Conservation (phyloP, 2,113 vertebrate genomes). For the Epinephelus cyanopodus region DNA sequence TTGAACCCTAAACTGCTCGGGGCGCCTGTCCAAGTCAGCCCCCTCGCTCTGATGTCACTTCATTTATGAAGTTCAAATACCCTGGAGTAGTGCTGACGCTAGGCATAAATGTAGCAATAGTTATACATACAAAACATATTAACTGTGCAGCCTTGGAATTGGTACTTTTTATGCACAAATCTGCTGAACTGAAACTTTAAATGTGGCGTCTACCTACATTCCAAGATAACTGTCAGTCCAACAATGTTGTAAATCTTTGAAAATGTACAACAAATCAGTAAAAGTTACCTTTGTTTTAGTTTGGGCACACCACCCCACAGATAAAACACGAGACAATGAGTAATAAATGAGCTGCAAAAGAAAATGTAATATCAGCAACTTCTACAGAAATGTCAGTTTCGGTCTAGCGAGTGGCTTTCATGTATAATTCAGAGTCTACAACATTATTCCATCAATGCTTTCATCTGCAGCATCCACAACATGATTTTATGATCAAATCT, state of each 20-base stretch:
- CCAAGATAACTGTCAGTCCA: not conserved
- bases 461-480: not conserved
- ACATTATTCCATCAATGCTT: not conserved
- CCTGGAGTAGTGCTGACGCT: too few species aligned
- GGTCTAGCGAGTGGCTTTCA: not conserved
- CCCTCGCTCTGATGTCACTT: too few species aligned
- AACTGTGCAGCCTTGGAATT: too few species aligned
- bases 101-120: too few species aligned
- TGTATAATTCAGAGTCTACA: not conserved
- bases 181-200: too few species aligned
- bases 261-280: not conserved
- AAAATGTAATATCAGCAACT: not conserved
- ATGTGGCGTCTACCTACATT: too few species aligned
- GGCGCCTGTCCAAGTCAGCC: too few species aligned
- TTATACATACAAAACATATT: too few species aligned
- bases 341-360: not conserved
- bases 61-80: too few species aligned
- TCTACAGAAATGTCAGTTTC: not conserved
- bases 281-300: not conserved
- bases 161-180: too few species aligned
- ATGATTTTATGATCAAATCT: slow-evolving; percentile 4
- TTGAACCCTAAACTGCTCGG: too few species aligned
- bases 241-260: not conserved
- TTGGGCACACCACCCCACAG: not conserved
- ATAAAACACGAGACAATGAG: not conserved